Base-by-base conservation (phyloP, 2,888 invertebrate genomes). In the Microdon myrmicae region DNA sequence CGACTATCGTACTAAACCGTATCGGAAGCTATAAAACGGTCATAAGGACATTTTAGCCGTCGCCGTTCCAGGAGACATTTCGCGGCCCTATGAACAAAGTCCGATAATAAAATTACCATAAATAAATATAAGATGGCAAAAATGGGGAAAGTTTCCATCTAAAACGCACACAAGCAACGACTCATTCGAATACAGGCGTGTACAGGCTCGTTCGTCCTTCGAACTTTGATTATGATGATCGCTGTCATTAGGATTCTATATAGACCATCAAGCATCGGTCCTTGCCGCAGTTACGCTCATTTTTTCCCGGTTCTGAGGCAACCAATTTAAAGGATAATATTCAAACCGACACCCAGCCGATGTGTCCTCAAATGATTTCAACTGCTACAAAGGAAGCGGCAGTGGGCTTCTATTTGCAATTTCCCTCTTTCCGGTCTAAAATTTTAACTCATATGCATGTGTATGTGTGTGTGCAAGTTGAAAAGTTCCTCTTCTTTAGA, bases 41-140 rank as follows among this genome's bases (percentile, higher is more conserved):
- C 60, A 61, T 55, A 55, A 49, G 60, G 49, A 59, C 45, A 53
- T 53, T 35, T 41, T 31, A 17, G n/a, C n/a, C n/a, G n/a, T n/a
- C n/a, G n/a, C n/a, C n/a, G n/a, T n/a, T n/a, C n/a, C n/a, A n/a
- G n/a, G n/a, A n/a, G n/a, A n/a, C 55, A 55, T 39, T 35, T 48
- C 61, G 61, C 61, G 61, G 48, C 14, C 56, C 56, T 55, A 56
- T 56, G 61, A 61, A 56, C 61, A 61, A 49, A 64, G 58, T 56
- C 64, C 58, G 64, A 64, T 64, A 64, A 64, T 56, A 64, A 64
- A 64, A 64, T 64, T 64, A 53, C 58, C 64, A 64, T 64, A 64
- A 58, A 64, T 64, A 64, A 64, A 64, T 64, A 64, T 64, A n/a
- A n/a, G 64, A 64, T 43, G 54, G 39, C 34, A 19, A 59, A n/a